Evolutionary conservation across 2,888 invertebrate species (phyloP), one percentile per base, ranked within the genome.

Genomic region (Orthosia gracilis): DNA sequence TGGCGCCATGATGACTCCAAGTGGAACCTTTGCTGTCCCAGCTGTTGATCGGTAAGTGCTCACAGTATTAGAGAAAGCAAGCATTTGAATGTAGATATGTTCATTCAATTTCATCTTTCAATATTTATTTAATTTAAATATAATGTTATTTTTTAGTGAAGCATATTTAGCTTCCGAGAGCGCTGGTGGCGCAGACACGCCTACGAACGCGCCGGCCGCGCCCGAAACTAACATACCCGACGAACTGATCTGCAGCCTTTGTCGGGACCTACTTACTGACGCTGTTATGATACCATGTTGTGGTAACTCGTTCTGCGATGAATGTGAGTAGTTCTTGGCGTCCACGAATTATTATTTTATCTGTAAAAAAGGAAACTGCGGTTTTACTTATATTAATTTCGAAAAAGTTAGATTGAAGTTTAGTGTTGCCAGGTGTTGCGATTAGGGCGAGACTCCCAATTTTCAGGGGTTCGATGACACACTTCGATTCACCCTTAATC

Each of bases 211-310:
- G 80, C 98, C 97, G 31, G 97, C 97, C 90, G 97, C 97, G 66
- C 98, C 97, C 3, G 98, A 97, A 94, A 97, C 98, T 15, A 97
- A 98, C 88, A 98, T 99, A 71, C 99, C 99, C 0, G 98, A 98
- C 82, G 99, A 99, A 92, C 96, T 99, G 64, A 96, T 98, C 62
- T 99, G 99, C 95, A 98, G 98, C 73, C 97, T 99, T 73, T 99
- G 99, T 94, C 97, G 98, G 68, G 99, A 99, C 93, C 96, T 99
- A 57, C 97, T 99, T 80, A 98, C 98, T 0, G 99, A 99, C 94
- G 99, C 99, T 54, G 99, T 99, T 47, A 98, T 99, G 97, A 99
- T 99, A 92, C 99, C 99, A 0, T 99, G 99, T 93, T 99, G 99
- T 94, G 99, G 99, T 5, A 99, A 99, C 94, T 99, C 99, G 15